Evolutionary conservation across 2,113 vertebrate species (phyloP).

Genomic region (Penelope pileata): DNA sequence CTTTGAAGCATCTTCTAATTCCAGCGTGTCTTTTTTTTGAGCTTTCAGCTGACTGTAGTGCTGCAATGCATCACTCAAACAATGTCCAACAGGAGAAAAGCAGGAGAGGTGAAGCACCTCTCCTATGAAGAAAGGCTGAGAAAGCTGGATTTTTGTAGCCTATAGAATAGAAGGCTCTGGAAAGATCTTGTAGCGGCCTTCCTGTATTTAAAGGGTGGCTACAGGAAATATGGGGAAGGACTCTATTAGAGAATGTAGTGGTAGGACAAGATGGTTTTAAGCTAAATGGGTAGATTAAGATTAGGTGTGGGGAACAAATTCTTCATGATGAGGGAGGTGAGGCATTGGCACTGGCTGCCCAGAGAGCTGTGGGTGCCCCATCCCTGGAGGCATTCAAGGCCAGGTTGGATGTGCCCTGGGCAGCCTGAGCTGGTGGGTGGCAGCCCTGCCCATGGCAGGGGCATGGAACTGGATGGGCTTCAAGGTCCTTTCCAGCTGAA

Average conservation of each 20-base stretch:
- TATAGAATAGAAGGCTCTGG: background rate
- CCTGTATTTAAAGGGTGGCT: background rate
- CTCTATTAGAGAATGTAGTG: background rate
- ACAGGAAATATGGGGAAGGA: background rate
- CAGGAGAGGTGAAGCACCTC: background rate
- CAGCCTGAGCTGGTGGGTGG: background rate
- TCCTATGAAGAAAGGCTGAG: background rate
- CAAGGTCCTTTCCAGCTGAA: background rate
- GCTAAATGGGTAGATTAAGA: background rate
- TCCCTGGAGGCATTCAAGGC: background rate
- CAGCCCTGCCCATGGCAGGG: background rate
- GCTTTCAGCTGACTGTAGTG: background rate
- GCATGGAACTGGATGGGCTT: background rate
- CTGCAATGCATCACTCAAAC: background rate
- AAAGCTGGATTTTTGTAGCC: background rate
- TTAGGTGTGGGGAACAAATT: background rate
- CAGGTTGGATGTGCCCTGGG: background rate
- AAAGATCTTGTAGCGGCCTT: background rate
- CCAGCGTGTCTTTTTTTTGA: background rate
- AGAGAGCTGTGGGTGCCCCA: background rate
- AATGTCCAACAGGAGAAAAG: background rate
- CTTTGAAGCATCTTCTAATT: background rate
- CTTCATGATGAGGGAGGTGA: background rate
- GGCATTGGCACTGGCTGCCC: background rate
- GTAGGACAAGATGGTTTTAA: background rate